These are phyloP conservation scores for Peromyscus nudipes DNA, from an alignment of 2,797 vertebrate species.

Conservation along the genomic window DNA sequence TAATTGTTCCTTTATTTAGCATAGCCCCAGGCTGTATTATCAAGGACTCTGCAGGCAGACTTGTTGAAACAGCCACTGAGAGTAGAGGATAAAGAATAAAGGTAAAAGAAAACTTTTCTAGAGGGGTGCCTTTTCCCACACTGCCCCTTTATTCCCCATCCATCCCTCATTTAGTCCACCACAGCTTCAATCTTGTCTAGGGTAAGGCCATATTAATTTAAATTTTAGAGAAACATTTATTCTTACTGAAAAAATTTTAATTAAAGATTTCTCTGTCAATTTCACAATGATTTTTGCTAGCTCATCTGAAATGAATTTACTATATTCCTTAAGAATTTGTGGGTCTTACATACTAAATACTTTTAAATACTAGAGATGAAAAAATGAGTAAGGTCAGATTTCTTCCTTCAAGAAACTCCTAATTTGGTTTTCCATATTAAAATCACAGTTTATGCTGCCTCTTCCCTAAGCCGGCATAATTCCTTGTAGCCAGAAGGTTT, in stretches of 20 bases:
- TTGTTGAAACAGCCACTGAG: conserved; percentile 75
- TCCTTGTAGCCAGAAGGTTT: background rate
- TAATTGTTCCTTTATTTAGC: conserved; percentile 71
- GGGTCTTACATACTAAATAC: background rate
- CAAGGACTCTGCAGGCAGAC: conserved; percentile 77
- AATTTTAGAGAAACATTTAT: conserved; percentile 21
- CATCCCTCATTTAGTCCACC: background rate
- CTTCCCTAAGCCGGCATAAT: background rate
- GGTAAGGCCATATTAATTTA: background rate
- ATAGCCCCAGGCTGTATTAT: conserved; percentile 73
- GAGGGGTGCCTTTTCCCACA: conserved; percentile 29
- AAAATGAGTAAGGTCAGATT: background rate
- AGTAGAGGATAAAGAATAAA: conserved; percentile 28
- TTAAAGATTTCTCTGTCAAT: conserved; percentile 23
- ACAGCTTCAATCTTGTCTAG: conserved; percentile 22
- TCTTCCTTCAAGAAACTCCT: background rate
- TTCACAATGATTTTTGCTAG: conserved; percentile 22
- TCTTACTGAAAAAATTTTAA: background rate
- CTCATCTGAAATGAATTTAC: conserved; percentile 26
- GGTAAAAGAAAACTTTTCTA: background rate
- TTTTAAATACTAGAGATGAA: conserved; percentile 20
- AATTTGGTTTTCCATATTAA: background rate
- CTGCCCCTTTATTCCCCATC: background rate
- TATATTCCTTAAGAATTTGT: conserved; percentile 8
- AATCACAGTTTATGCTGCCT: background rate